These are phyloP conservation scores for Himalopsyche anomala DNA, from an alignment of 2,888 invertebrate genomes.

Conservation along the genomic window DNA sequence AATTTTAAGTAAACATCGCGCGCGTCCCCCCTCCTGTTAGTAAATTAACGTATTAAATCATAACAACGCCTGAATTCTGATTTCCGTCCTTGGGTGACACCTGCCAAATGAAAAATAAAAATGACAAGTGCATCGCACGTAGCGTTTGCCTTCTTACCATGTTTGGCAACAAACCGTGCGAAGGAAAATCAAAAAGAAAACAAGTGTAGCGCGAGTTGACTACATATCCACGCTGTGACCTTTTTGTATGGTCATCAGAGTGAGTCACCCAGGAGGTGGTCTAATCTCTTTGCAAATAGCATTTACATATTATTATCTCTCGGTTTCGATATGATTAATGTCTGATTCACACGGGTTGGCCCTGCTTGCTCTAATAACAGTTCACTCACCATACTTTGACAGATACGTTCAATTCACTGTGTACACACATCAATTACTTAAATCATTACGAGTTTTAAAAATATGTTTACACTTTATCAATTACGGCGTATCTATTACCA, in stretches of 20 bases:
- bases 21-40: slow-evolving; percentile 35
- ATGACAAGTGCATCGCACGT: slow-evolving; percentile 60
- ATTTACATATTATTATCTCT: slow-evolving; percentile 53
- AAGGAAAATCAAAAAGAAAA: slow-evolving; percentile 51
- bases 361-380: slow-evolving; percentile 51
- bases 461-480: neutral
- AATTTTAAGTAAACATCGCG: slow-evolving; percentile 57
- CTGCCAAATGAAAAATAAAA: slow-evolving; percentile 51
- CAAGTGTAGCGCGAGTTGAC: slow-evolving; percentile 53
- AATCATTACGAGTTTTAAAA: neutral
- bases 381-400: slow-evolving; percentile 48
- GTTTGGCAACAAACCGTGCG: slow-evolving; percentile 63
- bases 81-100: slow-evolving; percentile 50
- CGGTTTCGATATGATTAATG: slow-evolving; percentile 49
- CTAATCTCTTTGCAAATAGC: slow-evolving; percentile 40
- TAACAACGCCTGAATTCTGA: slow-evolving; percentile 16
- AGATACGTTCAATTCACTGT: slow-evolving; percentile 14
- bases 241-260: slow-evolving; percentile 52
- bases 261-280: slow-evolving; percentile 50
- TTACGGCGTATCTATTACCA: neutral
- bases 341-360: slow-evolving; percentile 61
- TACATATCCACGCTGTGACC: slow-evolving; percentile 54
- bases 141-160: slow-evolving; percentile 56
- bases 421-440: neutral
- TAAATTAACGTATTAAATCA: slow-evolving; percentile 18